Evolutionary conservation across 2,888 invertebrate genomes (phyloP), one percentile per base, ranked within the genome.

Genomic region (Drosophila planitibia): DNA sequence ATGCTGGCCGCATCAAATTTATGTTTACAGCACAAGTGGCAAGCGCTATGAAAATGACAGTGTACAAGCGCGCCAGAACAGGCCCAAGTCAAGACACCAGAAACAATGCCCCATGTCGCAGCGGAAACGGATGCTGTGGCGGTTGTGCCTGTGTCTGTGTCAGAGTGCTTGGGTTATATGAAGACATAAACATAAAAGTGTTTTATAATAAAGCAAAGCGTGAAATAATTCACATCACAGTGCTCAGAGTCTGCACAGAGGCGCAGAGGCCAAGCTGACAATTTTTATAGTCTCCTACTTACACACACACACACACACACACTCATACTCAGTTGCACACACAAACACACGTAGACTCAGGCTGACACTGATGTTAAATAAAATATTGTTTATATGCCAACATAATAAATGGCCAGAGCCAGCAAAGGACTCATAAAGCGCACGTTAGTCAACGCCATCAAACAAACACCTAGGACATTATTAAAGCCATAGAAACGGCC

Each of bases 181-280:
- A 89, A 89, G 88, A 89, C 88, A 89, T 85, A 84, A 85, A 87
- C 82, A 87, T 91, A 89, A 89, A 89, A 89, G 89, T 91, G 91
- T 85, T 90, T 86, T 90, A 90, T 89, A 90, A 91, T 90, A 89
- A 91, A 89, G 90, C 86, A 87, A 89, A 88, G 86, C 85, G 91
- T 90, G 85, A 85, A 85, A 90, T 85, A 90, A 85, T 89, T 89
- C 85, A 87, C 86, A 83, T 73, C 69, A 58, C 85, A 74, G 72
- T 70, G 63, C 58, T 61, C 74, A 57, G 32, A 60, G 76, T 44
- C 49, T 61, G 54, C 74, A 54, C 64, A 49, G 53, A 53, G 70
- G 66, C 72, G 60, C 76, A 72, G 65, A 74, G 79, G 86, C 79
- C 85, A 75, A 86, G 89, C 89, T 89, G 89, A 90, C 89, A 89